These are phyloP conservation scores for Drosophila serrata DNA, from an alignment of 1,140 invertebrate species.

Conservation along the genomic window DNA sequence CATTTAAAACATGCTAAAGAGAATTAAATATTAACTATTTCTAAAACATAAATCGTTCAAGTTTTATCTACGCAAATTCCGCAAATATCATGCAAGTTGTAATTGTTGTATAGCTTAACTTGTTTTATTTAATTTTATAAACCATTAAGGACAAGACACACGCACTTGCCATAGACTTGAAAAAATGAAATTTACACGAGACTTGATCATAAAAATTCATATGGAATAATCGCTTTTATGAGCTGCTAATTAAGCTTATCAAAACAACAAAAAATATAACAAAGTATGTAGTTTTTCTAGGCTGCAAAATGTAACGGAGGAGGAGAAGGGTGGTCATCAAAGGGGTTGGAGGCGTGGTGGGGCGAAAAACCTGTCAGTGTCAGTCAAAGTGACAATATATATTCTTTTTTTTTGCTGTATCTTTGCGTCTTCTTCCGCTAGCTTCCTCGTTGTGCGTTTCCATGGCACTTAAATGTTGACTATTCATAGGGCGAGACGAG, in stretches of 20 bases:
- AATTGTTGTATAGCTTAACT: background rate
- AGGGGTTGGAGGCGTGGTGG: constrained; percentile 12
- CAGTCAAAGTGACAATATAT: constrained; percentile 42
- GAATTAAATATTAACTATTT: background rate
- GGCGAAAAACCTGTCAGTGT: constrained; percentile 42
- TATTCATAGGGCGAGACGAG: constrained; percentile 21
- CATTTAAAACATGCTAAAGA: background rate
- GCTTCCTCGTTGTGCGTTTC: constrained; percentile 29
- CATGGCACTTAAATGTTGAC: constrained; percentile 32
- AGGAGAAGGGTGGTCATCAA: background rate
- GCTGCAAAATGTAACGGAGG: constrained; percentile 13
- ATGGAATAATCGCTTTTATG: constrained; percentile 55
- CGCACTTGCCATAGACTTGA: constrained; percentile 26
- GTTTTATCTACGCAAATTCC: background rate
- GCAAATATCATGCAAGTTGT: background rate
- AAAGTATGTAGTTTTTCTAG: background rate
- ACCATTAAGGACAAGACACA: constrained; percentile 25
- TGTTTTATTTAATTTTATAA: constrained; percentile 21
- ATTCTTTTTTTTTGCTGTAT: constrained; percentile 2
- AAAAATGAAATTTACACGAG: constrained; percentile 31
- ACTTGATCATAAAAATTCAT: constrained; percentile 47
- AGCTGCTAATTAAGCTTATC: constrained; percentile 51
- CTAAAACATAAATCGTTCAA: background rate
- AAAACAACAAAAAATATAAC: constrained; percentile 10
- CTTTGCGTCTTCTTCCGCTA: constrained; percentile 10